Evolutionary conservation across 2,797 vertebrate genomes (phyloP).

Genomic region (Pitangus sulphuratus): DNA sequence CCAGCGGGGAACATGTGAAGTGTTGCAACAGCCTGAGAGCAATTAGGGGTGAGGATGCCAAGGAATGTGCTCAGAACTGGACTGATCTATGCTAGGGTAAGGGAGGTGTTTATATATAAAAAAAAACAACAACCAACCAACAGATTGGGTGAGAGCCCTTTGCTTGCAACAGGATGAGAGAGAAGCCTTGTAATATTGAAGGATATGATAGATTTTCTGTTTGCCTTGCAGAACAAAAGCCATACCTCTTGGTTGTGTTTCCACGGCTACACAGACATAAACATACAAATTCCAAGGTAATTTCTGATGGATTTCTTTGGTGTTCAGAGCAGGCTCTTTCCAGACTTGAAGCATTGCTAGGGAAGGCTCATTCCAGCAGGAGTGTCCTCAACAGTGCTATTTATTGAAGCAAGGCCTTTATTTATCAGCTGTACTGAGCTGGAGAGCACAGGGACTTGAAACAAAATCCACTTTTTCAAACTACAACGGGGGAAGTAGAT

Average conservation of each 20-base stretch:
- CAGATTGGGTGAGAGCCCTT: constrained; percentile 42
- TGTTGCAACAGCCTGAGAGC: constrained; percentile 36
- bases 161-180: constrained; percentile 41
- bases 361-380: constrained; percentile 18
- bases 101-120: constrained; percentile 18
- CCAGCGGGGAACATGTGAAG: background rate
- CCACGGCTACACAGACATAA: constrained; percentile 46
- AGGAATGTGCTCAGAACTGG: constrained; percentile 41
- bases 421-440: constrained; percentile 22
- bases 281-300: constrained; percentile 51
- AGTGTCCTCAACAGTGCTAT: constrained; percentile 13
- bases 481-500: constrained; percentile 19
- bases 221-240: background rate
- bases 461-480: constrained; percentile 48
- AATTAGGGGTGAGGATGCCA: constrained; percentile 27
- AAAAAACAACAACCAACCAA: background rate
- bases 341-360: background rate
- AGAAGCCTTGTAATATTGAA: background rate
- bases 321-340: constrained; percentile 26
- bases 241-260: background rate
- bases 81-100: constrained; percentile 41
- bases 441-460: constrained; percentile 5
- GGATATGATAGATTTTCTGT: background rate
- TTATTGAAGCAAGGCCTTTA: background rate
- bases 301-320: constrained; percentile 44